phyloP scores from a whole-genome alignment of 2,113 vertebrate genomes.

The Mormyrus iriodes region DNA sequence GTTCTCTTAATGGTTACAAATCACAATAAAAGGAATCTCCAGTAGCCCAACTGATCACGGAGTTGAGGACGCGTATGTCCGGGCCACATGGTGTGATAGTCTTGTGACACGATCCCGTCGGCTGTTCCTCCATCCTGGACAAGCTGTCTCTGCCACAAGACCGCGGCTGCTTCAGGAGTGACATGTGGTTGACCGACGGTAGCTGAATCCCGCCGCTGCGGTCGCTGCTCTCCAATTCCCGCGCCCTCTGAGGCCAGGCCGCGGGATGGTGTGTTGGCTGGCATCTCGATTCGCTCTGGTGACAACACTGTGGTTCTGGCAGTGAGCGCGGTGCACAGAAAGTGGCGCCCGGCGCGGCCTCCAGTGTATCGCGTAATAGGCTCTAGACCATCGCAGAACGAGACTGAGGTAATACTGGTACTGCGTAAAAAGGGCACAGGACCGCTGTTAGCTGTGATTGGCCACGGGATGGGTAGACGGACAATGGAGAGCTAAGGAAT shows the following conservation, averaged over 20 bases:
- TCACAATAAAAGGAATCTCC: not conserved
- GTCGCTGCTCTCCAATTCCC: constrained; percentile 25
- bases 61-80: not conserved
- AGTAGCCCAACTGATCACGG: not conserved
- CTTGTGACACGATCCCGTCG: not conserved
- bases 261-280: not conserved
- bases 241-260: not conserved
- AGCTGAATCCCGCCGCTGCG: constrained; percentile 43
- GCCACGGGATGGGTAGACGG: not conserved
- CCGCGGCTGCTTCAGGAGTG: constrained; percentile 35
- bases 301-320: constrained; percentile 15
- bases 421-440: not conserved
- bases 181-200: constrained; percentile 49
- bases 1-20: not conserved
- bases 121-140: not conserved
- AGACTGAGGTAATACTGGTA: not conserved
- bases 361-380: not conserved
- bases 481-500: not conserved
- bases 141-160: constrained; percentile 19
- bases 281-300: not conserved
- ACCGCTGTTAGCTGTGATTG: not conserved
- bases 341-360: not conserved
- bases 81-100: not conserved
- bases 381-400: not conserved
- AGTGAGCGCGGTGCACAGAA: not conserved